Evolutionary conservation across 2,888 invertebrate species (phyloP).

Genomic region (Metellina segmentata): DNA sequence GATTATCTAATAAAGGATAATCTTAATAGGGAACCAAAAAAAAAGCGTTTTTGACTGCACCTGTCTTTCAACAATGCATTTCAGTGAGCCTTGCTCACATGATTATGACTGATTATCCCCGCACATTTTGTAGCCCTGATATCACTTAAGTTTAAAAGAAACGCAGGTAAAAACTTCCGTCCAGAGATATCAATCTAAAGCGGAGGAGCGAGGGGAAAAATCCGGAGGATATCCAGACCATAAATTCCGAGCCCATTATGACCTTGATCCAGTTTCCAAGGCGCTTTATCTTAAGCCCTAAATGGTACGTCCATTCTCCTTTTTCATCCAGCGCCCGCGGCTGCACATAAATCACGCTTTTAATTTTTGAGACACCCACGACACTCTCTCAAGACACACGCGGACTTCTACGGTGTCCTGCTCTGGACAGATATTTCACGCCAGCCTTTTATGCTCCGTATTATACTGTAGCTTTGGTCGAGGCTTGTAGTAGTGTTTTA

Average conservation of each 20-base stretch:
- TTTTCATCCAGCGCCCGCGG: slow-evolving; percentile 19
- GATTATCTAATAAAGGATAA: no score
- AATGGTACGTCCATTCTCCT: slow-evolving; percentile 31
- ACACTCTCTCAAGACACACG: no score
- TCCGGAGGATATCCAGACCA: slow-evolving; percentile 34
- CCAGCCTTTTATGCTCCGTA: no score
- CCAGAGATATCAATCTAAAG: not conserved
- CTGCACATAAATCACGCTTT: slow-evolving; percentile 42
- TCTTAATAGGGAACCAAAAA: no score
- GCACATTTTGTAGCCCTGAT: not conserved
- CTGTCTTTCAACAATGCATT: no score
- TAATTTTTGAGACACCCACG: slow-evolving; percentile 36
- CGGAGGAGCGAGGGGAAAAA: slow-evolving; percentile 19
- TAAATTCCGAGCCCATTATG: slow-evolving; percentile 47
- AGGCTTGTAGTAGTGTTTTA: no score
- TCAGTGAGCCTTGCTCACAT: not conserved
- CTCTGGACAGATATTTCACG: no score
- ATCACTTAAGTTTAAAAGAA: not conserved
- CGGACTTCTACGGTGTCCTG: no score
- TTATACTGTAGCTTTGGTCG: no score
- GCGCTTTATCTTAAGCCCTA: slow-evolving; percentile 63
- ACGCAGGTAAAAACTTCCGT: not conserved
- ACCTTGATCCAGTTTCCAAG: slow-evolving; percentile 62
- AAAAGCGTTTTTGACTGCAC: no score
- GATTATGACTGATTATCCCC: not conserved